phyloP scores from a whole-genome alignment of 2,797 vertebrate genomes.

The Pseudochromis fuscus region DNA sequence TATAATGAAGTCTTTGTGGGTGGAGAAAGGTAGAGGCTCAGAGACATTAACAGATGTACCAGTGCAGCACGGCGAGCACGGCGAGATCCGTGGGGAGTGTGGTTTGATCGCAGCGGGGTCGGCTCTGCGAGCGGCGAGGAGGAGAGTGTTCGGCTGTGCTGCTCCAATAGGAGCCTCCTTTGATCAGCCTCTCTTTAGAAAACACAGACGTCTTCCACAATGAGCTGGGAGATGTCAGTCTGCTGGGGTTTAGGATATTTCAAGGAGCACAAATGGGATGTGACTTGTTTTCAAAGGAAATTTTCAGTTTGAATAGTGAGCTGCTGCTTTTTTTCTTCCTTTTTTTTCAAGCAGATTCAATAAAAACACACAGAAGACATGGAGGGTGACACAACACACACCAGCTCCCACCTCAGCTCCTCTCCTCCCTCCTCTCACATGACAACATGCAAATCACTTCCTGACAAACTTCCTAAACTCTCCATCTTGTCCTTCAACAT shows the following conservation, averaged over 20 bases:
- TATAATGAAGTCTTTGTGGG: slow-evolving; percentile 50
- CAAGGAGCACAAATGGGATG: slow-evolving; percentile 55
- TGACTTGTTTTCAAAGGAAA: slow-evolving; percentile 62
- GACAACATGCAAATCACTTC: slow-evolving; percentile 18
- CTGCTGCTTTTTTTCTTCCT: background rate
- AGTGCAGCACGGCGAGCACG: slow-evolving; percentile 19
- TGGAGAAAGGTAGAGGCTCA: slow-evolving; percentile 14
- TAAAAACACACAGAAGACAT: slow-evolving; percentile 14
- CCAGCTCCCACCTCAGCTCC: background rate
- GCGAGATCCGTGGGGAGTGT: slow-evolving; percentile 49
- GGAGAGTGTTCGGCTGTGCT: slow-evolving; percentile 55
- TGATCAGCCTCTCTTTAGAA: slow-evolving; percentile 67
- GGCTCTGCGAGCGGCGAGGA: slow-evolving; percentile 45
- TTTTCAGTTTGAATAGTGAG: slow-evolving; percentile 48
- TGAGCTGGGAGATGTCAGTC: slow-evolving; percentile 53
- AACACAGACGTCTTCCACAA: slow-evolving; percentile 58
- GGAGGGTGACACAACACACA: slow-evolving; percentile 32
- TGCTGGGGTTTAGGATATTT: slow-evolving; percentile 55
- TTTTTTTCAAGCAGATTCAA: slow-evolving; percentile 9
- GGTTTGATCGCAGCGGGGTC: slow-evolving; percentile 65
- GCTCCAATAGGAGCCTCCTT: slow-evolving; percentile 54
- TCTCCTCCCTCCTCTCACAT: too few relatives aligned
- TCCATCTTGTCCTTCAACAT: slow-evolving; percentile 12
- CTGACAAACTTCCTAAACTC: slow-evolving; percentile 8
- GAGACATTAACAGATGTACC: slow-evolving; percentile 46